Evolutionary conservation across 1,140 invertebrate species (phyloP), one percentile per base, ranked within the genome.

Genomic region (Drosophila tsacasi): DNA sequence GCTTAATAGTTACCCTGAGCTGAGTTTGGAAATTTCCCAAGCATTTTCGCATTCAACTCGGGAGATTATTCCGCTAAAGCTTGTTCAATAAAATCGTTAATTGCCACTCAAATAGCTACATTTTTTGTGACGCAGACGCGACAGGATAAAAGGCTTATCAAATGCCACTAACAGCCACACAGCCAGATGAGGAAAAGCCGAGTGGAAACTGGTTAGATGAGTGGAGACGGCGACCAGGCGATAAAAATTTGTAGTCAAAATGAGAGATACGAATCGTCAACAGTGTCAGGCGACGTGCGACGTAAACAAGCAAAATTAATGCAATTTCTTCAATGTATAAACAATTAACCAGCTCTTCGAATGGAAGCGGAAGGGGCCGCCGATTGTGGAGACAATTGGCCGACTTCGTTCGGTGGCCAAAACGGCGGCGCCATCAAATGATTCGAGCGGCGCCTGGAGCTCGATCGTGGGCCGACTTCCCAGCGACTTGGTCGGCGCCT

Each of bases 61-160:
- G 30, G 55, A 37, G 71, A 50, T 74, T 52, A 74, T 74, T 74
- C 66, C 72, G 8, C 42, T 39, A 40, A 68, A 68, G 68, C 76
- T 74, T 81, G 77, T 81, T 89, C 77, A 89, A 81, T 87, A 84
- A 81, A 80, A 89, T 82, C 72, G 68, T 74, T 85, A 91, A 90
- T 86, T 91, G 86, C 79, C 83, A 91, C 81, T 91, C 86, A 90
- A 89, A 89, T 87, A 42, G 76, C 79, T 72, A 69, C 79, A 90
- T 86, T 85, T 66, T 90, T 85, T 91, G 75, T 85, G 76, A 90
- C 55, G 77, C 67, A 37, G 67, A 61, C 68, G 68, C 85, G 85
- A 90, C 84, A 89, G 83, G 83, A 89, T 89, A 90, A 90, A 90
- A 83, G 69, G 83, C 84, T 89, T 87, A 87, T 87, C 83, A 89